phyloP scores from a whole-genome alignment of 2,797 vertebrate genomes.

The Gadopsis marmoratus region DNA sequence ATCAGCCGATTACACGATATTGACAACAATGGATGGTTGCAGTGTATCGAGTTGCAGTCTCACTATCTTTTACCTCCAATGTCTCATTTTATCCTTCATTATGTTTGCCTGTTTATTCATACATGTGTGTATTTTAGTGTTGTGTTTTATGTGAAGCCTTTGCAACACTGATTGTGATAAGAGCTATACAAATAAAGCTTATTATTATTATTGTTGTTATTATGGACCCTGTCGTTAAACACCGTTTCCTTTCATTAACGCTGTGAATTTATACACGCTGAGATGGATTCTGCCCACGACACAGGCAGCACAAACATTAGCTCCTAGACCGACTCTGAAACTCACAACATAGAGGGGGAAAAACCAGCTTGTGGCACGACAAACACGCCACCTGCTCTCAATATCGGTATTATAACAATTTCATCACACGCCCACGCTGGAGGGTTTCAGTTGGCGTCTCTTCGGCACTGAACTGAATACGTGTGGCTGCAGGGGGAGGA shows the following conservation, averaged over 20 bases:
- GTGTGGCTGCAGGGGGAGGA: not conserved
- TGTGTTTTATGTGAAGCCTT: too few species aligned
- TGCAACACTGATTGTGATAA: too few species aligned
- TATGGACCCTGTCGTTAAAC: not conserved
- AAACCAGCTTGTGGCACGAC: not conserved
- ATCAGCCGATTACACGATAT: too few species aligned
- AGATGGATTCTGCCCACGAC: not conserved
- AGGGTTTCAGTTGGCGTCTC: not conserved
- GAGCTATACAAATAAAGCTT: too few species aligned
- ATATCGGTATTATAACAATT: constrained; percentile 2
- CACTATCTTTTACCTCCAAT: too few species aligned
- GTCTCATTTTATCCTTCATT: too few species aligned
- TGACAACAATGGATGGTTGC: not conserved
- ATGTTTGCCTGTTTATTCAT: too few species aligned
- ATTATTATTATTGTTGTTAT: too few species aligned
- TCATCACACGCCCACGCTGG: not conserved
- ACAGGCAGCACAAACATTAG: not conserved
- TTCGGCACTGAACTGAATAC: not conserved
- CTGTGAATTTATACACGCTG: not conserved
- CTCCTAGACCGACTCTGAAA: not conserved
- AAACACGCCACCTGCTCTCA: not conserved
- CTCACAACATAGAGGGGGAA: not conserved
- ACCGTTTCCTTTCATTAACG: not conserved
- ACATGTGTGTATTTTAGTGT: too few species aligned
- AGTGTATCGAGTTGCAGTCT: not conserved